phyloP scores from a whole-genome alignment of 23 tunicate species.

The Halocynthia aurantium region DNA sequence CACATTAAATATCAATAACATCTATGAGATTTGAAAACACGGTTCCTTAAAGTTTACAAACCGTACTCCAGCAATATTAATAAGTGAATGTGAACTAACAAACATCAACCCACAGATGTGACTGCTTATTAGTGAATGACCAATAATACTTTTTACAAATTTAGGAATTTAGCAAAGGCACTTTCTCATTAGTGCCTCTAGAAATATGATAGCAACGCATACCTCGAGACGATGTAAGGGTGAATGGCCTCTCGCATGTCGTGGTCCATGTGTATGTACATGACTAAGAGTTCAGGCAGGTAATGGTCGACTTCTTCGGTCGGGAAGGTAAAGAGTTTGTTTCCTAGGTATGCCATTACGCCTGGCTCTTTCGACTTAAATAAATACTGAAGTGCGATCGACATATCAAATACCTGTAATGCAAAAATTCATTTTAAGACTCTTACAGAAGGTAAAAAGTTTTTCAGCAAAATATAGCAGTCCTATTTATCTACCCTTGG shows the following conservation, averaged over 20 bases:
- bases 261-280: constrained; percentile 96
- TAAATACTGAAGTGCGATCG: constrained; percentile 91
- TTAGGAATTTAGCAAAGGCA: no score
- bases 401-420: constrained; percentile 86
- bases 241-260: constrained; percentile 96
- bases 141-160: no score
- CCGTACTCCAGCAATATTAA: no score
- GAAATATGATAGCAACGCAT: background rate
- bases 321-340: constrained; percentile 83
- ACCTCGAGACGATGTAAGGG: constrained; percentile 88
- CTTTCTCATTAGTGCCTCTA: background rate
- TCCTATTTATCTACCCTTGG: background rate
- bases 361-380: constrained; percentile 98
- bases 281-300: constrained; percentile 87
- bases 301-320: constrained; percentile 73
- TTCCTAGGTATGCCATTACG: constrained; percentile 91
- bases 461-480: background rate
- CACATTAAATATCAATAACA: no score
- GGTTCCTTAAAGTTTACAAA: no score
- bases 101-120: no score
- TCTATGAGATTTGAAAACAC: no score
- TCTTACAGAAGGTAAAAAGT: background rate
- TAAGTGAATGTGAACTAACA: no score
- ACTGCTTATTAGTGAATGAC: no score
- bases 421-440: background rate